Evolutionary conservation across 2,888 invertebrate genomes (phyloP).

Genomic region (Drosophila kokeensis): DNA sequence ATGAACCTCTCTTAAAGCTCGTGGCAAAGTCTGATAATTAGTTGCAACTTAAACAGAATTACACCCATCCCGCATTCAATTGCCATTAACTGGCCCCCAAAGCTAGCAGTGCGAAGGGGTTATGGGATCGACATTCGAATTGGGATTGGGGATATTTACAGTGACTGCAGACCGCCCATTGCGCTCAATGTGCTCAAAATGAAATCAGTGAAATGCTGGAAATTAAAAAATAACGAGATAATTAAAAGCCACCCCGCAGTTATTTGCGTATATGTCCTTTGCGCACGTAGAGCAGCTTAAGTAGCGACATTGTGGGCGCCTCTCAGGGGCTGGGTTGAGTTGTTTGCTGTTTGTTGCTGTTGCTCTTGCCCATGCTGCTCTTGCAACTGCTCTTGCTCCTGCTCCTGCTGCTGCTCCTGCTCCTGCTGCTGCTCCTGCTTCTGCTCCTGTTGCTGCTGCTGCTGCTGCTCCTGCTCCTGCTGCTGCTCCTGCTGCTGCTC

Average conservation of each 20-base stretch:
- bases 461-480: conserved; percentile 9
- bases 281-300: conserved; percentile 72
- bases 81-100: conserved; percentile 18
- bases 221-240: conserved; percentile 82
- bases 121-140: conserved; percentile 2
- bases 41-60: conserved; percentile 43
- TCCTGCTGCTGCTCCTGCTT: not conserved
- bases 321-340: conserved; percentile 9
- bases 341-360: conserved; percentile 12
- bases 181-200: conserved; percentile 63
- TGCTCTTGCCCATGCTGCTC: not conserved
- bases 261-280: conserved; percentile 63
- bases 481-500: not conserved
- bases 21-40: conserved; percentile 46
- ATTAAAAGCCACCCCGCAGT: conserved; percentile 82
- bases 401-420: not conserved
- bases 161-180: conserved; percentile 23
- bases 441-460: not conserved
- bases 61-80: conserved; percentile 21
- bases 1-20: conserved; percentile 28
- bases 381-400: not conserved
- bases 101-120: not conserved
- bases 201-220: conserved; percentile 75
- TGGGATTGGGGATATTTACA: conserved; percentile 18
- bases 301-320: conserved; percentile 61